Evolutionary conservation across 2,888 invertebrate species (phyloP).

Genomic region (Venusia cambrica): DNA sequence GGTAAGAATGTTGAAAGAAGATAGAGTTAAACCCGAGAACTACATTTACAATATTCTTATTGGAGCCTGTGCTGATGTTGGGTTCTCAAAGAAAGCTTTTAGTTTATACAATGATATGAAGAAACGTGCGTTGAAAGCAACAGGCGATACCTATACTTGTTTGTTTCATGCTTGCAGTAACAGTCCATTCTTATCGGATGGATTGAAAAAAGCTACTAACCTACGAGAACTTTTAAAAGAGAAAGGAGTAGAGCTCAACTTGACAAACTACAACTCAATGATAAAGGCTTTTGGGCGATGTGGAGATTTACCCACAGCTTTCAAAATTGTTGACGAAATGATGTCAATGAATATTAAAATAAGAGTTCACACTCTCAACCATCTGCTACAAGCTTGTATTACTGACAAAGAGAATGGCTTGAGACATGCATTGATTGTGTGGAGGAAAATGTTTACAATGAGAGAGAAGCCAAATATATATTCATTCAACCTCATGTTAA

Average conservation of each 20-base stretch:
- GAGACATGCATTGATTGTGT: constrained; percentile 90
- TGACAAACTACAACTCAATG: constrained; percentile 92
- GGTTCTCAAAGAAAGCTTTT: constrained; percentile 93
- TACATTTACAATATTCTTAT: constrained; percentile 93
- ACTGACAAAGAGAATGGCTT: constrained; percentile 90
- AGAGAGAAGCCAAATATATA: constrained; percentile 85
- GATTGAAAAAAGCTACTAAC: constrained; percentile 84
- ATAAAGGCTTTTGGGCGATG: constrained; percentile 95
- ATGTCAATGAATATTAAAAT: constrained; percentile 81
- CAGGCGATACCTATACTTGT: constrained; percentile 89
- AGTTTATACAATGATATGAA: constrained; percentile 92
- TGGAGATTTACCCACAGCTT: constrained; percentile 89
- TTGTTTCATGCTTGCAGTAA: constrained; percentile 94
- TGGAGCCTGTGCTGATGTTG: constrained; percentile 89
- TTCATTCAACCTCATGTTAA: constrained; percentile 90
- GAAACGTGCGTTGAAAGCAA: constrained; percentile 84
- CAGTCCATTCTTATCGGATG: constrained; percentile 85
- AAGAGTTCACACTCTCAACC: constrained; percentile 86
- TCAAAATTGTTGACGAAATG: constrained; percentile 93
- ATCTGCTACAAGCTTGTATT: constrained; percentile 92
- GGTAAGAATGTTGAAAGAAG: constrained; percentile 87
- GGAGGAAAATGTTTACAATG: constrained; percentile 88
- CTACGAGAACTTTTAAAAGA: constrained; percentile 86
- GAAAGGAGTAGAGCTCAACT: constrained; percentile 85
- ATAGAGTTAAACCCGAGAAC: constrained; percentile 88